Conservation (phyloP, 2,113 vertebrate species). For the Lontra canadensis region DNA sequence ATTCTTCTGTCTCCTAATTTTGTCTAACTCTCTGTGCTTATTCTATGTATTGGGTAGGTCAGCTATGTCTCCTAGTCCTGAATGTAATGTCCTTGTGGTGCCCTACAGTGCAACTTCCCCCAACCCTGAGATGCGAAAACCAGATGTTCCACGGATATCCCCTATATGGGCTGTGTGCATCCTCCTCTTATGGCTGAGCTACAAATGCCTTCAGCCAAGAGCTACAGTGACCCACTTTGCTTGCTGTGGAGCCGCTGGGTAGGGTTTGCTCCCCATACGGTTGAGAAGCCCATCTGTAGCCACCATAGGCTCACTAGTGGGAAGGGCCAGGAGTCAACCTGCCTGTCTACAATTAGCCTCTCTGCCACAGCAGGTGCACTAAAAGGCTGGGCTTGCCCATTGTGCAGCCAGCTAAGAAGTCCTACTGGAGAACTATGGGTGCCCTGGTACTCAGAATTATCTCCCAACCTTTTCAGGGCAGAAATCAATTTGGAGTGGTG, state of each 20-base stretch:
- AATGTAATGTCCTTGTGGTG: background rate
- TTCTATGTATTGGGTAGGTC: background rate
- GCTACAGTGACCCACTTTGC: background rate
- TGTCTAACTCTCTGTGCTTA: background rate
- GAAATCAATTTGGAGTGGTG: background rate
- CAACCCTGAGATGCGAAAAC: background rate
- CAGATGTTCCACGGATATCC: background rate
- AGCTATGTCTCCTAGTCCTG: background rate
- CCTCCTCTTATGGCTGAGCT: background rate
- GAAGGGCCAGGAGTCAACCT: background rate
- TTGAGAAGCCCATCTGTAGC: background rate
- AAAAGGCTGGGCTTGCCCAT: background rate
- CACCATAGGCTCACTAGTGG: background rate
- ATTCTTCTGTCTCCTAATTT: background rate
- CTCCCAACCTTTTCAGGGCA: background rate
- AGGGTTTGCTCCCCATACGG: background rate
- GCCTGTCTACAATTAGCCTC: background rate
- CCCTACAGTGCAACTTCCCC: background rate
- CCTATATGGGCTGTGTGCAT: background rate
- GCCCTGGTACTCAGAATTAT: background rate
- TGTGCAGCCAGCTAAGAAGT: background rate
- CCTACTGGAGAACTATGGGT: background rate
- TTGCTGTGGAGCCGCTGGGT: background rate
- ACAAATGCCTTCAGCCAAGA: background rate
- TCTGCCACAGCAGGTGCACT: background rate